Evolutionary conservation across 2,797 vertebrate genomes (phyloP).

Genomic region (Chelonia mydas): DNA sequence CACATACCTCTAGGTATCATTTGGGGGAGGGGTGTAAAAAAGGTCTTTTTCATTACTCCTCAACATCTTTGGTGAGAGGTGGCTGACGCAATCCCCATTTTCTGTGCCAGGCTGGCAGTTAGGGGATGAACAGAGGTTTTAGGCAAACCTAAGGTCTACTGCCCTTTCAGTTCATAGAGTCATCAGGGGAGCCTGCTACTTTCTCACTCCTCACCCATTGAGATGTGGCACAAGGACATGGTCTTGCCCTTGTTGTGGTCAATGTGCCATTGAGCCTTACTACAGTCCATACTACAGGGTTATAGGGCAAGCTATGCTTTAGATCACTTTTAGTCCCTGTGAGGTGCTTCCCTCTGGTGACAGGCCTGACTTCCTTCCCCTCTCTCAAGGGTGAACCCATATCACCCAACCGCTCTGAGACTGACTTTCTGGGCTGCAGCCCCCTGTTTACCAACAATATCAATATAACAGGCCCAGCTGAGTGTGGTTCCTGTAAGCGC

Average conservation of each 20-base stretch:
- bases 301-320: neutral
- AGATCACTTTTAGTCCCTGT: neutral
- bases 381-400: neutral
- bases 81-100: slow-evolving; percentile 34
- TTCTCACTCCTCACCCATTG: neutral
- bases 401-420: too few species aligned
- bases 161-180: slow-evolving; percentile 13
- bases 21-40: slow-evolving; percentile 1
- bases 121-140: slow-evolving; percentile 52
- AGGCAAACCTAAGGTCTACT: slow-evolving; percentile 52
- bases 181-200: neutral
- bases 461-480: neutral
- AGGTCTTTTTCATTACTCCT: slow-evolving; percentile 37
- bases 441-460: neutral
- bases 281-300: neutral
- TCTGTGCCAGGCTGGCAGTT: slow-evolving; percentile 5
- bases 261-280: neutral
- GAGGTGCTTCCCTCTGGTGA: neutral
- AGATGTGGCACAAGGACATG: neutral
- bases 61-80: slow-evolving; percentile 30
- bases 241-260: neutral
- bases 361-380: neutral
- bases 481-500: neutral
- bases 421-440: neutral
- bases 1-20: slow-evolving; percentile 38